Base-by-base conservation (phyloP, 2,888 invertebrate genomes). In the Morpho helenor region DNA sequence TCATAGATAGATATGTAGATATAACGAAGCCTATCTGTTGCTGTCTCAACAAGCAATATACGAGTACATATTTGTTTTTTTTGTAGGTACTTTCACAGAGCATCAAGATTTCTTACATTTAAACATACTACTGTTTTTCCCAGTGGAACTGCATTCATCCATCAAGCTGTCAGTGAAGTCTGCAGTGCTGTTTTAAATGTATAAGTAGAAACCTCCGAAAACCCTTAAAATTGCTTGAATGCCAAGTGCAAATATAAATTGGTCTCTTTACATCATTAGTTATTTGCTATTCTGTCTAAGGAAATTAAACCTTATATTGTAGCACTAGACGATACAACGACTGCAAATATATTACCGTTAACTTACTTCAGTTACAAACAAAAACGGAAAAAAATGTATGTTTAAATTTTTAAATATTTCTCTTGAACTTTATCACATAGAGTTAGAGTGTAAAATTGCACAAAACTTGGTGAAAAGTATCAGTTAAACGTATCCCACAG, bases 131-230 rank as follows among this genome's bases (percentile, higher is more conserved):
- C 80, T 77, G 75, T 79, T 81, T 16, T 79, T 76, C 77, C 73
- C 72, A 67, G 68, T 73, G 73, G 70, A 66, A 62, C 72, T 72
- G 74, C 74, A 72, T 72, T 68, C 72, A 85, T 87, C 80, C 77
- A 85, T 87, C 84, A 86, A 68, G 51, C 76, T 83, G 84, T 84
- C 86, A 71, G 63, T 68, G 61, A 66, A 44, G 49, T 59, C 56
- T 61, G 52, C 52, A 49, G n/a, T 54, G 49, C 53, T 41, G 39
- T 8, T 23, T 52, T 57, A n/a, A 40, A 52, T 47, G 42, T 43
- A 55, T 53, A 66, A 61, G 62, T 56, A 23, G 22, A 56, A 64
- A 63, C 45, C 43, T 16, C 59, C 63, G 53, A 62, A 52, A 44
- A 59, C 43, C 57, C 58, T 49, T 48, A 62, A 71, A 73, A 69